phyloP scores from a whole-genome alignment of 2,888 invertebrate genomes.

The Dyspetes luteomarginatus region DNA sequence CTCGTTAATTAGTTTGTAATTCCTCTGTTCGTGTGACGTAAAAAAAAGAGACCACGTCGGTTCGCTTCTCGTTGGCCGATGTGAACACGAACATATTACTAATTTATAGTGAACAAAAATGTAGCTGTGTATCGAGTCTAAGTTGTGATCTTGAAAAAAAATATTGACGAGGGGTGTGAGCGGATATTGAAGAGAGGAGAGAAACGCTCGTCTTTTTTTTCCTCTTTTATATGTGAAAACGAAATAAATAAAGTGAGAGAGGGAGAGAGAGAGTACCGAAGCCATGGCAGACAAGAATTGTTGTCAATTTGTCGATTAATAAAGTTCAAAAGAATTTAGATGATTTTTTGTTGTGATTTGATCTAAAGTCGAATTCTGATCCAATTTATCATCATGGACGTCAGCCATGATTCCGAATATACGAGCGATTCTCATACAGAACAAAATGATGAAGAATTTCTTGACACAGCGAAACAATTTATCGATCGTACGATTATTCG shows the following conservation, averaged over 20 bases:
- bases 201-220: slow-evolving; percentile 46
- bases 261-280: slow-evolving; percentile 62
- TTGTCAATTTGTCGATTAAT: slow-evolving; percentile 58
- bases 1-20: slow-evolving; percentile 66
- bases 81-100: slow-evolving; percentile 41
- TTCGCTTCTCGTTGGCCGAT: slow-evolving; percentile 14
- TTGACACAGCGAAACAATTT: slow-evolving; percentile 40
- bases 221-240: slow-evolving; percentile 64
- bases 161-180: background rate
- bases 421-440: background rate
- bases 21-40: slow-evolving; percentile 45
- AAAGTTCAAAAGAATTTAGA: slow-evolving; percentile 57
- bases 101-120: slow-evolving; percentile 58
- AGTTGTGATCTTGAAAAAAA: slow-evolving; percentile 28
- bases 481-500: slow-evolving; percentile 55
- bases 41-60: slow-evolving; percentile 7
- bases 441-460: background rate
- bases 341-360: slow-evolving; percentile 33
- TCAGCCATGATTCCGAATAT: background rate
- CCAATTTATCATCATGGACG: background rate
- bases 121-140: slow-evolving; percentile 48
- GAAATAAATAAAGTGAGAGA: no score
- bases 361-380: background rate
- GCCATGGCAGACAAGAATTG: slow-evolving; percentile 62
- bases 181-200: slow-evolving; percentile 16